Base-by-base conservation (phyloP, 2,113 vertebrate species). In the Grus americana region DNA sequence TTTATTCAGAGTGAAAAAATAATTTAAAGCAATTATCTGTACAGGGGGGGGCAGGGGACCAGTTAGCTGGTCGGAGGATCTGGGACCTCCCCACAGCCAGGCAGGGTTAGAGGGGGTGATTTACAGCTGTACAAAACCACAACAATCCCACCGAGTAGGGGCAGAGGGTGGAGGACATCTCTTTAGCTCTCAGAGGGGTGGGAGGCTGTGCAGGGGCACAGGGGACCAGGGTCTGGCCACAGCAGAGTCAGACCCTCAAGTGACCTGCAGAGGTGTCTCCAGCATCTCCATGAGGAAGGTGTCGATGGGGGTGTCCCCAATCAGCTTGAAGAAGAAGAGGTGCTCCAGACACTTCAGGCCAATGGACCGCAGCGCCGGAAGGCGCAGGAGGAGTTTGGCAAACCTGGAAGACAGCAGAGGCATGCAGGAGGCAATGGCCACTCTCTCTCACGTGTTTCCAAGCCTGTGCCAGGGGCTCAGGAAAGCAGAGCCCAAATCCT, bases 211-310 rank as follows among this genome's bases (percentile, higher is more conserved):
- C 79, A 55, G 89, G 93, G 61, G 21, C 23, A 52, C 1, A 2
- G 26, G 67, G 86, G 62, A 12, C 32, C 92, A 89, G 59, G 44
- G 29, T 42, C 62, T 36, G 76, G 55, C 81, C 65, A 44, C 50
- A 81, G 36, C 24, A 21, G 20, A 49, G 44, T 38, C 68, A 59
- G 46, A 59, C 12, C 42, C 67, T 99, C 99, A 99, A 98, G 99
- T 99, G 96, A 99, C 98, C 97, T 99, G 99, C 96, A 99, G 98
- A 0, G 99, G 99, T 1, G 99, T 98, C 96, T 99, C 99, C 95
- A 99, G 95, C 99, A 99, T 99, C 98, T 99, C 99, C 99, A 99
- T 99, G 73, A 99, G 99, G 92, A 99, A 99, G 84, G 99, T 99
- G 98, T 99, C 99, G 0, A 99, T 99, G 62, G 99, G 99, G 16